phyloP scores from a whole-genome alignment of 2,888 invertebrate genomes.

The Catocala nupta region DNA sequence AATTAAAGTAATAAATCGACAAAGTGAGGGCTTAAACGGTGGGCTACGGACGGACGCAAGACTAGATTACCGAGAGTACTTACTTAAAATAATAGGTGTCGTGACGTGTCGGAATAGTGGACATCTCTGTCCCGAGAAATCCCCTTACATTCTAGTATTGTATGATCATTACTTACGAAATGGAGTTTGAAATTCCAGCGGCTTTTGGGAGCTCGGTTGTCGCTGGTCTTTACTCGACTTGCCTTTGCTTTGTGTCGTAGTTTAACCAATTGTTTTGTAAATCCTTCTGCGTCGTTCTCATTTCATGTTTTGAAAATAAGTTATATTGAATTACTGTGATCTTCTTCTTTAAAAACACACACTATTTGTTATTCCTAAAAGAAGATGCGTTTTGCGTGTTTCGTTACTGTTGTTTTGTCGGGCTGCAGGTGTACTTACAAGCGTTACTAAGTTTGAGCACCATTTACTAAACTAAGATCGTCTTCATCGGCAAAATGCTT shows the following conservation, averaged over 20 bases:
- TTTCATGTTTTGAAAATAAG: neutral
- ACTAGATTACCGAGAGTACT: neutral
- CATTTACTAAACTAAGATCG: too few relatives aligned
- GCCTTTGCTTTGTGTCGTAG: neutral
- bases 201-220: neutral
- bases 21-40: constrained; percentile 3
- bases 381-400: too few relatives aligned
- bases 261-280: constrained; percentile 1
- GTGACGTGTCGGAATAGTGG: neutral
- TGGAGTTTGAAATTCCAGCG: neutral
- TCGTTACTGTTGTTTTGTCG: too few relatives aligned
- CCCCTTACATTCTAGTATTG: neutral
- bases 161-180: neutral
- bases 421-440: too few relatives aligned
- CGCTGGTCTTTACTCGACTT: neutral
- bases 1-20: constrained; percentile 6
- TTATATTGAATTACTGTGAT: too few relatives aligned
- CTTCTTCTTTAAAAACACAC: too few relatives aligned
- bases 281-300: neutral
- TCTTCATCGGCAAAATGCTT: too few relatives aligned
- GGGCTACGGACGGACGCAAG: neutral
- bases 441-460: too few relatives aligned
- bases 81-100: neutral
- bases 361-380: too few relatives aligned
- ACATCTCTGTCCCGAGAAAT: neutral